Base-by-base conservation (phyloP, 1,140 invertebrate genomes). In the Macrotrachela quadricornifera region DNA sequence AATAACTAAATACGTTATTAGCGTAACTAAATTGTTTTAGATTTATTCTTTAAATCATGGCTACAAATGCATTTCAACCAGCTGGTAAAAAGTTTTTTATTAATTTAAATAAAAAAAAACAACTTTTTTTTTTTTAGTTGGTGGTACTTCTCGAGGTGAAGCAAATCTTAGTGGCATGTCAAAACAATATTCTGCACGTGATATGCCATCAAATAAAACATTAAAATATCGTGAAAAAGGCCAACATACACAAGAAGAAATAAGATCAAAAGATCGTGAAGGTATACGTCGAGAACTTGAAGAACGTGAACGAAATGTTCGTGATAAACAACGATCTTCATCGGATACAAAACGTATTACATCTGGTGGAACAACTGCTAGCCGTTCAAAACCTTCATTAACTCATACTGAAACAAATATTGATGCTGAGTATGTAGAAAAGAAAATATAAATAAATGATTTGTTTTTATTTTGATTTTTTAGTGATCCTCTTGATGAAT, bases 121-220 rank as follows among this genome's bases (percentile, higher is more conserved):
- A 8, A 4, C 8, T 30, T 30, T 30, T 30, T 30, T 2, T 30
- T 30, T 30, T 30, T 30, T 30, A 30, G 21, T 8, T 8, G 91
- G 91, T 53, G 91, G 90, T 1, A 78, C 80, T 62, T 85, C 86
- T 8, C 76, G 86, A 51, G 85, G 87, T 46, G 92, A 97, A 72
- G 90, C 90, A 64, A 88, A 91, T 75, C 72, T 94, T 17, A 90
- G 87, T 75, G 87, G 88, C 48, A 79, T 97, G 55, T 95, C 90
- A 13, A 84, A 91, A 63, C 94, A 99, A 68, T 97, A 97, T 70
- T 95, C 90, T 2, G 90, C 85, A 58, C 76, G 91, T 66, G 94
- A 99, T 79, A 77, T 99, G 60, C 91, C 92, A 38, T 80, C 80
- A 1, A 91, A 97, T 62, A 91, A 82, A 1, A 94, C 92, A 74